Evolutionary conservation across 2,113 vertebrate genomes (phyloP), one percentile per base, ranked within the genome.

Genomic region (Ictalurus furcatus): DNA sequence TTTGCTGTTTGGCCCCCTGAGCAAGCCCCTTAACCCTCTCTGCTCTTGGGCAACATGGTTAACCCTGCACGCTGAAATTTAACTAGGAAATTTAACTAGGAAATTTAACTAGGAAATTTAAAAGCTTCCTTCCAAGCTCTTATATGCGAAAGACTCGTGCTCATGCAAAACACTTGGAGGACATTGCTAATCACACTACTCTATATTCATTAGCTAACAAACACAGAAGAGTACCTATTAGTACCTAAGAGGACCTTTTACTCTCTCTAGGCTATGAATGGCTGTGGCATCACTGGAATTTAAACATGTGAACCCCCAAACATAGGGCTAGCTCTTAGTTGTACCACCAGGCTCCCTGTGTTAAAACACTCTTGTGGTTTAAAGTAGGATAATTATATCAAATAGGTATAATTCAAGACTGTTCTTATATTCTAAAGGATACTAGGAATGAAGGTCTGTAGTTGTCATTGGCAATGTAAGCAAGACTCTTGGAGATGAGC

Each of bases 401-500:
- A 81, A 81, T 58, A 34, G 4, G 56, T 11, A 59, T n/a, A 34
- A 34, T 37, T 37, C 17, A 82, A 82, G 80, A 82, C 11, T 59
- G 28, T 80, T 9, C 59, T 59, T 59, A 83, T 61, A 37, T 61
- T 59, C 58, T 71, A 23, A 88, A 98, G 95, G 96, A 98, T 99
- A 99, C 98, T 86, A 97, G 88, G 91, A 97, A 98, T 59, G 59
- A 95, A 6, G 98, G 98, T 80, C 94, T 97, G 92, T 99, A 99
- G 90, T 95, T 92, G 94, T 99, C 98, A 1, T 92, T 95, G 85
- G 94, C 96, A 2, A 96, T 95, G 80, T 90, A 94, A 58, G 98
- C 98, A 85, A 99, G 96, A 88, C 96, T 99, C 93, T 99, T 99
- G 6, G 96, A 96, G 67, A 99, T 96, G 21, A 99, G 96, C 87